These are phyloP conservation scores for Lepeophtheirus salmonis DNA, from an alignment of 1,140 invertebrate species.

Conservation along the genomic window DNA sequence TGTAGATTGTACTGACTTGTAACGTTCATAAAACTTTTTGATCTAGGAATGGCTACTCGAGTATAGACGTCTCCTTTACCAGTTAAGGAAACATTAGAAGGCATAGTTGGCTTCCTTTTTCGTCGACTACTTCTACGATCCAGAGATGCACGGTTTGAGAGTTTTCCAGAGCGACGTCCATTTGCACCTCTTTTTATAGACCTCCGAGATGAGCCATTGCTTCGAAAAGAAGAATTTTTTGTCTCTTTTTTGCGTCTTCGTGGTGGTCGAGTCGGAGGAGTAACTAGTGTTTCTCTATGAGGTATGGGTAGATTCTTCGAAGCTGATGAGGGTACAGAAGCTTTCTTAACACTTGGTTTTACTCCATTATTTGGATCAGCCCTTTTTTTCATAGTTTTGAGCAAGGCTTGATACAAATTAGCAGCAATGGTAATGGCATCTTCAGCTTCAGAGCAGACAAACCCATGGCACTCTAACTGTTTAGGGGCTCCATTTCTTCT, in stretches of 20 bases:
- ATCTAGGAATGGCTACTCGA: constrained; percentile 13
- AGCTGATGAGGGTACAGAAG: no score
- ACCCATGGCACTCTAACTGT: constrained; percentile 68
- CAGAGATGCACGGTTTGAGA: background rate
- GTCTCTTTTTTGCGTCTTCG: background rate
- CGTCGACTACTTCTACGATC: background rate
- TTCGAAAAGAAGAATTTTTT: background rate
- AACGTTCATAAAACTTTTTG: constrained; percentile 18
- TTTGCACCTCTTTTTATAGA: background rate
- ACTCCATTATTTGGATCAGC: background rate
- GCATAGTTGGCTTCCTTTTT: no score
- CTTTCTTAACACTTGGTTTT: background rate
- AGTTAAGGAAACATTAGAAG: no score
- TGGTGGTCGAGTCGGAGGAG: background rate
- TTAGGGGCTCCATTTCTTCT: constrained; percentile 51
- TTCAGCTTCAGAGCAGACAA: constrained; percentile 55
- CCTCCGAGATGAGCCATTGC: background rate
- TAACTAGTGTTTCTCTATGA: background rate
- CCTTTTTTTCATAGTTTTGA: constrained; percentile 43
- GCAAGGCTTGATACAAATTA: constrained; percentile 62
- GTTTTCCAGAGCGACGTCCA: background rate
- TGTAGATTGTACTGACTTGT: constrained; percentile 22
- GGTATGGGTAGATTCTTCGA: no score
- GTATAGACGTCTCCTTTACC: constrained; percentile 18
- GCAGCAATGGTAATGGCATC: constrained; percentile 74